These are phyloP conservation scores for Centropus bengalensis DNA, from an alignment of 2,113 vertebrate species.

Conservation along the genomic window DNA sequence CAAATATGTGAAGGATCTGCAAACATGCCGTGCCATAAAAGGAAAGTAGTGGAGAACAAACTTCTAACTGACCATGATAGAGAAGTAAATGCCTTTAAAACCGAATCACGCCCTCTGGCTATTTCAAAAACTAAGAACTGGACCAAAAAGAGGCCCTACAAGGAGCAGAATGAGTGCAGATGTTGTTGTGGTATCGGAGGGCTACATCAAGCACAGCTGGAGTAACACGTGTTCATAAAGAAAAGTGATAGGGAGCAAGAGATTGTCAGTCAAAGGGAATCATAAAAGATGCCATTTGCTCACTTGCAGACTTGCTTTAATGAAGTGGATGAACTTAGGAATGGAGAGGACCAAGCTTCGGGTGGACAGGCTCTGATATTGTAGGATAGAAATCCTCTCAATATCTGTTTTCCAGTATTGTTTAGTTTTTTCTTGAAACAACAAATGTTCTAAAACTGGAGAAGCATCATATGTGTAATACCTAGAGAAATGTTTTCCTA, in stretches of 20 bases:
- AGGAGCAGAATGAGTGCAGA: not conserved
- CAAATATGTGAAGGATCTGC: not conserved
- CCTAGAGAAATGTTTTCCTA: not conserved
- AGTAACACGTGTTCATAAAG: not conserved
- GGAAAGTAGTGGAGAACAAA: not conserved
- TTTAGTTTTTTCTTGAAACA: not conserved
- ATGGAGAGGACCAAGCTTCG: not conserved
- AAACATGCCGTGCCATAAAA: not conserved
- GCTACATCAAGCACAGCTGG: not conserved
- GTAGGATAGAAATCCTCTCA: not conserved
- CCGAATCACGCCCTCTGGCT: not conserved
- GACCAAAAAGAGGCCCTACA: not conserved
- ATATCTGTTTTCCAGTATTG: not conserved
- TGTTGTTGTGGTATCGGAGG: not conserved
- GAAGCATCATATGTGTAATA: not conserved
- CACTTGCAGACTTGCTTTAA: not conserved
- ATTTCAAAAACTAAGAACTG: not conserved
- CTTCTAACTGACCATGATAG: not conserved
- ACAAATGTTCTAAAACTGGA: not conserved
- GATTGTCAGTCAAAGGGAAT: not conserved
- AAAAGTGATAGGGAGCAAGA: not conserved
- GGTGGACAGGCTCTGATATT: not conserved
- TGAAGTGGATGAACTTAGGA: not conserved
- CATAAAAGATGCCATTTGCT: accelerated
- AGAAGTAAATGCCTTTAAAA: not conserved